phyloP scores from a whole-genome alignment of 1,140 invertebrate species.

The Hermetia illucens region DNA sequence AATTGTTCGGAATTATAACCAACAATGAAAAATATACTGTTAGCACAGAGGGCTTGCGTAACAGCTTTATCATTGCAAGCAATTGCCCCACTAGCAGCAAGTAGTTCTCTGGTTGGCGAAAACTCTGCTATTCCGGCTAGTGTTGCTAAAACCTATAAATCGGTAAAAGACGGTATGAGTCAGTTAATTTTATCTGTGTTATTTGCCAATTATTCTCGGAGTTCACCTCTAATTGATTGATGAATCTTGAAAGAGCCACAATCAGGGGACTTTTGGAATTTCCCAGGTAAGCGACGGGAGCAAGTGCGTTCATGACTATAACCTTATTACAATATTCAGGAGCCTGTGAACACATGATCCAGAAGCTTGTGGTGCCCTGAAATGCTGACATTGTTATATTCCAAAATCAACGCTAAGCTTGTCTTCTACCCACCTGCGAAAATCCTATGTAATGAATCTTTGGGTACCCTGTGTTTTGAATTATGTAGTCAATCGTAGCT shows the following conservation, averaged over 20 bases:
- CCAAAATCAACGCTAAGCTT: too few relatives aligned
- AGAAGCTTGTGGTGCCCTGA: constrained; percentile 43
- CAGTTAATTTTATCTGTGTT: too few relatives aligned
- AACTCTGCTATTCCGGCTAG: constrained; percentile 32
- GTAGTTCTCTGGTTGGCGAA: constrained; percentile 26
- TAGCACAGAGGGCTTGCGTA: constrained; percentile 9
- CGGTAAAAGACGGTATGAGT: too few relatives aligned
- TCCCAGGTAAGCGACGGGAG: constrained; percentile 32
- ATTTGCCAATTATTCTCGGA: constrained; percentile 33
- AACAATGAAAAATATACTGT: constrained; percentile 34
- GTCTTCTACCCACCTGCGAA: constrained; percentile 56
- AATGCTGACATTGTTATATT: too few relatives aligned
- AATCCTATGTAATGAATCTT: constrained; percentile 38
- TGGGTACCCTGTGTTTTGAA: constrained; percentile 29
- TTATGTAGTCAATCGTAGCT: constrained; percentile 36
- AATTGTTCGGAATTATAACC: constrained; percentile 30
- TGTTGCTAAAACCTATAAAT: not conserved
- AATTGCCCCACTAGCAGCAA: constrained; percentile 13
- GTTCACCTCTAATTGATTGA: not conserved
- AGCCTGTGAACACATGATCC: constrained; percentile 39
- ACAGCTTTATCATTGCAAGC: constrained; percentile 17
- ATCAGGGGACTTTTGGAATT: constrained; percentile 10
- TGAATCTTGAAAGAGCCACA: not conserved
- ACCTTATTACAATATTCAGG: constrained; percentile 47
- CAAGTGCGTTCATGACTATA: constrained; percentile 37